Conservation (phyloP, 2,797 vertebrate species). For the Halcyon chelicuti region DNA sequence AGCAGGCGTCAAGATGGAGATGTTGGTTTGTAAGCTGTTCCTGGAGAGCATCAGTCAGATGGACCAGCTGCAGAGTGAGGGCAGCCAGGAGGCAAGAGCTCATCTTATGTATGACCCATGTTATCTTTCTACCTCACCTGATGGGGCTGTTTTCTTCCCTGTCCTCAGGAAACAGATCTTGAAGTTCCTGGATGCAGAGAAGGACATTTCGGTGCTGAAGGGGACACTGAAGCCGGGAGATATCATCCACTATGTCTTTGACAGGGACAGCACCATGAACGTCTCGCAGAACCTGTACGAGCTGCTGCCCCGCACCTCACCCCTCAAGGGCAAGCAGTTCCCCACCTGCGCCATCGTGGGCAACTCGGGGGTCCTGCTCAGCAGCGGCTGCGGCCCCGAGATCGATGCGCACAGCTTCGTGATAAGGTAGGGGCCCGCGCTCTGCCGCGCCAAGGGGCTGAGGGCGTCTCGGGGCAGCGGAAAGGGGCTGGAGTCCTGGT, state of each 20-base stretch:
- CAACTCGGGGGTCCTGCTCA: slow-evolving; percentile 93
- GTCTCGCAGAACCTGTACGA: slow-evolving; percentile 94
- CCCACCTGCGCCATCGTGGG: slow-evolving; percentile 93
- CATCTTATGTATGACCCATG: rapidly evolving
- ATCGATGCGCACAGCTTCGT: slow-evolving; percentile 94
- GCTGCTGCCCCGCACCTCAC: slow-evolving; percentile 89
- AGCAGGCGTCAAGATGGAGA: not conserved
- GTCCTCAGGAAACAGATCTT: slow-evolving; percentile 90
- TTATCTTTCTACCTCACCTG: not conserved
- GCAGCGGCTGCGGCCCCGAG: slow-evolving; percentile 92
- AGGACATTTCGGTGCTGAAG: slow-evolving; percentile 96
- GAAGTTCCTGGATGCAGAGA: slow-evolving; percentile 93
- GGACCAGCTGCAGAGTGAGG: not conserved
- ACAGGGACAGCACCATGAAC: slow-evolving; percentile 95
- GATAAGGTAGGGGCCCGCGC: slow-evolving; percentile 81
- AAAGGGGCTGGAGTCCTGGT: not conserved
- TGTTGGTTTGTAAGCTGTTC: not conserved
- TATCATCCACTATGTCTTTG: slow-evolving; percentile 94
- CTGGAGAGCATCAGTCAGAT: not conserved
- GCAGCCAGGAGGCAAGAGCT: not conserved
- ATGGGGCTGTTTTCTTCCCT: not conserved
- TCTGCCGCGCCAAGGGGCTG: rapidly evolving
- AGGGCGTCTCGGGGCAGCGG: not conserved
- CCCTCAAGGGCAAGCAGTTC: slow-evolving; percentile 92
- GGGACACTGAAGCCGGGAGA: slow-evolving; percentile 93